Evolutionary conservation across 2,888 invertebrate genomes (phyloP).

Genomic region (Fragum fragum): DNA sequence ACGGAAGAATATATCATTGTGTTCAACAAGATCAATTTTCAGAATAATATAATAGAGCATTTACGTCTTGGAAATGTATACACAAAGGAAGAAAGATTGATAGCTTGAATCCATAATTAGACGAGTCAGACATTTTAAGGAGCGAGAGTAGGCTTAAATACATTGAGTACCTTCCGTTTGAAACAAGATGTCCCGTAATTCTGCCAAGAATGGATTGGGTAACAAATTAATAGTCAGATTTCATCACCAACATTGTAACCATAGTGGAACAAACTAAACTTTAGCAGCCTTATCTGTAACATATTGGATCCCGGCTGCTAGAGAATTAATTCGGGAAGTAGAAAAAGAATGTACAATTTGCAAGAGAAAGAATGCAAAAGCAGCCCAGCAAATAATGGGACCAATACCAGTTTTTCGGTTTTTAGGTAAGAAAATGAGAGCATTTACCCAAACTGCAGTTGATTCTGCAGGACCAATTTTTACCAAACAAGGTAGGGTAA

Average conservation of each 20-base stretch:
- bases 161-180: conserved; percentile 50
- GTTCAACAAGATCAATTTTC: too few relatives aligned
- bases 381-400: conserved; percentile 48
- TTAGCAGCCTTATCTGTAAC: conserved; percentile 41
- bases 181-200: conserved; percentile 50
- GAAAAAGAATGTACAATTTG: conserved; percentile 48
- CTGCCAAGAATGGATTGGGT: conserved; percentile 51
- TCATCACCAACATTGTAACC: conserved; percentile 47
- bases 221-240: conserved; percentile 56
- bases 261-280: conserved; percentile 55
- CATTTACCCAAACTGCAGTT: conserved; percentile 40
- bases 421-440: conserved; percentile 32
- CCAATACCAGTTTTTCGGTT: conserved; percentile 45
- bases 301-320: conserved; percentile 57
- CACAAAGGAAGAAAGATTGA: too few relatives aligned
- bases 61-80: too few relatives aligned
- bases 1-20: too few relatives aligned
- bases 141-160: conserved; percentile 4
- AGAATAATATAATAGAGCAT: too few relatives aligned
- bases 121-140: too few relatives aligned
- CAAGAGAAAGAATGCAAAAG: conserved; percentile 37
- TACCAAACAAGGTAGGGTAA: conserved; percentile 62
- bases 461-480: conserved; percentile 58
- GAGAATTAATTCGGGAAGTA: conserved; percentile 61
- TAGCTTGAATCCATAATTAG: too few relatives aligned